phyloP scores from a whole-genome alignment of 2,888 invertebrate genomes.

The Drosophila kanekoi region DNA sequence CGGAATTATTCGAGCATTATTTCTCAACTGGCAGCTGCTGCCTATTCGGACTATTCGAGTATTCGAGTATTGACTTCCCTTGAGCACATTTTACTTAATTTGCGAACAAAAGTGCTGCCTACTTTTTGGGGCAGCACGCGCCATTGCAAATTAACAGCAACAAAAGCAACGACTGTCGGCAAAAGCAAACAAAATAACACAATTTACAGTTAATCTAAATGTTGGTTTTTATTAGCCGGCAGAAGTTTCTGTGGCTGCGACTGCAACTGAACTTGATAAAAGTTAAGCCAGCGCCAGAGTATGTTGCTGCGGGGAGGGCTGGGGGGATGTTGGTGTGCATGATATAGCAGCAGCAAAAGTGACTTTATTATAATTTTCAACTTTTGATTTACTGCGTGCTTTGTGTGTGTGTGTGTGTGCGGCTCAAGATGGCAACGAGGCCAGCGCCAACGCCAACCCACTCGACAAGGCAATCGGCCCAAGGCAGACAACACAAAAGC shows the following conservation, averaged over 20 bases:
- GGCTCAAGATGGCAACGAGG: slow-evolving; percentile 54
- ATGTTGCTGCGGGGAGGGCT: background rate
- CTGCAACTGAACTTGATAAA: slow-evolving; percentile 76
- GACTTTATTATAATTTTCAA: slow-evolving; percentile 81
- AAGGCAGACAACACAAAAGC: slow-evolving; percentile 61
- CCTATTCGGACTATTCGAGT: background rate
- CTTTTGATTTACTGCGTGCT: slow-evolving; percentile 77
- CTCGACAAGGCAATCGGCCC: slow-evolving; percentile 33
- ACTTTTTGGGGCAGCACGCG: slow-evolving; percentile 64
- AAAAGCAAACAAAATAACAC: slow-evolving; percentile 74
- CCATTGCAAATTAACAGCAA: slow-evolving; percentile 65
- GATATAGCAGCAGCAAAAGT: slow-evolving; percentile 74
- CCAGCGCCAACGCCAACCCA: slow-evolving; percentile 38
- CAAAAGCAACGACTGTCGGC: slow-evolving; percentile 51
- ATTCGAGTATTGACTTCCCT: slow-evolving; percentile 61
- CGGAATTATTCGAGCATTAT: slow-evolving; percentile 77
- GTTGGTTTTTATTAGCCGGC: slow-evolving; percentile 75
- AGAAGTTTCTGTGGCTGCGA: slow-evolving; percentile 66
- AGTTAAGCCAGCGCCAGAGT: slow-evolving; percentile 52
- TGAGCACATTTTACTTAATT: slow-evolving; percentile 57
- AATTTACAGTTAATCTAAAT: slow-evolving; percentile 81
- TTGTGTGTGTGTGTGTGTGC: slow-evolving; percentile 24
- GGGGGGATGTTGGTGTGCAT: slow-evolving; percentile 44
- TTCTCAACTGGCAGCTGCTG: slow-evolving; percentile 69
- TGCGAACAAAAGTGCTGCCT: slow-evolving; percentile 70